Evolutionary conservation across 2,113 vertebrate genomes (phyloP).

Genomic region (Tamias sibiricus): DNA sequence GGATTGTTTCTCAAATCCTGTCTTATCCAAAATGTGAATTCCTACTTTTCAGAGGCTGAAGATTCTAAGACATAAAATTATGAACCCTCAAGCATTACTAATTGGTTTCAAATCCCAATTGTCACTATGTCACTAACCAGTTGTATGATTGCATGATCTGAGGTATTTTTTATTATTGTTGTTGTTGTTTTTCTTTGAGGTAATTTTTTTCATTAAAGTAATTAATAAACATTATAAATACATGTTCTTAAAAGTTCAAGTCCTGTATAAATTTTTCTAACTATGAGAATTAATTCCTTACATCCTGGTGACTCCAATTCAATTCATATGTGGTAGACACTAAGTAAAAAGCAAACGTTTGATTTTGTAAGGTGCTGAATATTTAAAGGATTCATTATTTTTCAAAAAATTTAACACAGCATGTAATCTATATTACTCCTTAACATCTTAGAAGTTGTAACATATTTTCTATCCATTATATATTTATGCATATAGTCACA

Average conservation of each 20-base stretch:
- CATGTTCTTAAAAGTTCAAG: neutral
- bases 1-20: neutral
- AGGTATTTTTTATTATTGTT: neutral
- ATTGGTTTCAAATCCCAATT: neutral
- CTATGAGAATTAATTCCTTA: neutral
- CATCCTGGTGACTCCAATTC: neutral
- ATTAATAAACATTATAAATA: neutral
- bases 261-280: neutral
- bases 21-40: neutral
- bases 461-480: neutral
- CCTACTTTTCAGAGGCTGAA: neutral
- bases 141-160: neutral
- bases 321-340: neutral
- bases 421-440: neutral
- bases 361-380: neutral
- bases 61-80: neutral
- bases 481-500: neutral
- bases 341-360: neutral
- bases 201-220: neutral
- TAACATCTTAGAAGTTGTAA: neutral
- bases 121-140: neutral
- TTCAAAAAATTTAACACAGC: neutral
- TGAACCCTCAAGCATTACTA: neutral
- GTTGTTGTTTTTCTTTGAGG: neutral
- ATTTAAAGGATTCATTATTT: neutral